Conservation (phyloP, 2,797 vertebrate species). For the Poeciliopsis turneri region DNA sequence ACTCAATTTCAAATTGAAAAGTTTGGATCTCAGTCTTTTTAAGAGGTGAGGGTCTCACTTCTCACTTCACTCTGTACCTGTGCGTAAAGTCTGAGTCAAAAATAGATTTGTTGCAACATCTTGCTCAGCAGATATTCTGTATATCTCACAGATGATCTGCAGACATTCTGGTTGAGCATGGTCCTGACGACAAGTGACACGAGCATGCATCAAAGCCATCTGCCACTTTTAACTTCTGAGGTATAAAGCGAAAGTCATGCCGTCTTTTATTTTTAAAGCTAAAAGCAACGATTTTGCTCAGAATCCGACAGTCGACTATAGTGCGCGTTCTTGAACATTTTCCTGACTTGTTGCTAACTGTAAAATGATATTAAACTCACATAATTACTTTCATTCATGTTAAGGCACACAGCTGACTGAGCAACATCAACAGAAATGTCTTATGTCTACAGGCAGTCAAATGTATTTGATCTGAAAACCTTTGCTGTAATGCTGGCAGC, state of each 20-base stretch:
- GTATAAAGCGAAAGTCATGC: not conserved
- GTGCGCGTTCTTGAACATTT: not conserved
- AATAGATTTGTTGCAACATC: not conserved
- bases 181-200: not conserved
- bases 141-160: conserved; percentile 7
- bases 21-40: not conserved
- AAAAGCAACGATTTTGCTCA: not conserved
- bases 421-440: not conserved
- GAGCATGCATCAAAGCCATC: not conserved
- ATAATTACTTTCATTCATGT: not conserved
- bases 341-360: no score
- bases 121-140: not conserved
- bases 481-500: not conserved
- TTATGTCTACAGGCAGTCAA: not conserved
- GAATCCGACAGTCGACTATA: not conserved
- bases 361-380: not conserved
- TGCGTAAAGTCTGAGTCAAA: not conserved
- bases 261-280: not conserved
- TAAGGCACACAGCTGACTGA: not conserved
- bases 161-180: not conserved
- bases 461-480: not conserved
- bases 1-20: not conserved
- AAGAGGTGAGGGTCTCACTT: not conserved
- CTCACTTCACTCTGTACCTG: not conserved
- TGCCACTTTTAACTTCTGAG: not conserved